These are phyloP conservation scores for Amblyjoppa proteus DNA, from an alignment of 2,888 invertebrate species.

Conservation along the genomic window DNA sequence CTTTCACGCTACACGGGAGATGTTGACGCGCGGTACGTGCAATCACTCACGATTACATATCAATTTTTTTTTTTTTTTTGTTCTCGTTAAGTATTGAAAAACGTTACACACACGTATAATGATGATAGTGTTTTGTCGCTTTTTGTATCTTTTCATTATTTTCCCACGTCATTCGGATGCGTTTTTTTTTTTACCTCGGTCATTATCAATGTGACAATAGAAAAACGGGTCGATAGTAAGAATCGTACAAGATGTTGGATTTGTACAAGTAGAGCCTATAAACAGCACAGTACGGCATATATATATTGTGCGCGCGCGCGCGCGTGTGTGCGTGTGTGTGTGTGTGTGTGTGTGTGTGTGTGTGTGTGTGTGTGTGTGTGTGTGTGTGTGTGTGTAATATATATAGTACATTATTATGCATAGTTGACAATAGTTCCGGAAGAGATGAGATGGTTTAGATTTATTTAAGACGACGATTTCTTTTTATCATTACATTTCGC, in stretches of 20 bases:
- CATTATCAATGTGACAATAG: constrained; percentile 57
- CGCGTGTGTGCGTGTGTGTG: too few relatives aligned
- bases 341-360: too few relatives aligned
- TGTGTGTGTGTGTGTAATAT: neutral
- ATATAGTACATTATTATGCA: constrained; percentile 24
- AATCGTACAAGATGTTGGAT: constrained; percentile 28
- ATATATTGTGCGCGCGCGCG: too few relatives aligned
- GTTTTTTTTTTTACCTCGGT: constrained; percentile 19
- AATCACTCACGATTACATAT: constrained; percentile 30
- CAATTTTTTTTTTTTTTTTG: constrained; percentile 25
- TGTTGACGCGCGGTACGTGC: constrained; percentile 3
- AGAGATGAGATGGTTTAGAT: constrained; percentile 14
- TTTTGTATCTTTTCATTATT: constrained; percentile 10
- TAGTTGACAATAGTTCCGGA: constrained; percentile 33
- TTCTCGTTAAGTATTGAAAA: constrained; percentile 28
- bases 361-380: too few relatives aligned
- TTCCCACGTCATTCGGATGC: constrained; percentile 16
- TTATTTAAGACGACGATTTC: constrained; percentile 22
- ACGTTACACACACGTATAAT: constrained; percentile 61
- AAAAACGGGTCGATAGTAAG: constrained; percentile 48
- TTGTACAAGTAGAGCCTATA: constrained; percentile 24
- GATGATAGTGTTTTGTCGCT: constrained; percentile 51
- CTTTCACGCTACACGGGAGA: constrained; percentile 58
- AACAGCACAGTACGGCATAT: constrained; percentile 28
- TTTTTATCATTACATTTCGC: constrained; percentile 3